phyloP scores from a whole-genome alignment of 1,140 invertebrate species.

The Leptinotarsa undecemlineata region DNA sequence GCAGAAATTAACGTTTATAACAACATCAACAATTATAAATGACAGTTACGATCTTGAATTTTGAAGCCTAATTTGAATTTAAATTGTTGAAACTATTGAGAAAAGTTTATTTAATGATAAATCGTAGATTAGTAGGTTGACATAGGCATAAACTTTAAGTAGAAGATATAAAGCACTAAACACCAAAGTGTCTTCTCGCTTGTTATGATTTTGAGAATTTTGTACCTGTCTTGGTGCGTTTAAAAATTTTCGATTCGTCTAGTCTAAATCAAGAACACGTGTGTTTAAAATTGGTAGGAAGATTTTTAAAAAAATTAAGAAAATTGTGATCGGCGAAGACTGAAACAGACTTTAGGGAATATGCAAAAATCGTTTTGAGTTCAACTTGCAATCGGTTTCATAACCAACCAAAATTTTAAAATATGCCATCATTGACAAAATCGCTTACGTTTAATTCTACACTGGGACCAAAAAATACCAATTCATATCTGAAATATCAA shows the following conservation, averaged over 20 bases:
- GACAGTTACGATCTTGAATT: background rate
- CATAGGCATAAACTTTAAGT: background rate
- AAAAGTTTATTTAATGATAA: conserved; percentile 31
- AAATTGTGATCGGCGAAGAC: conserved; percentile 50
- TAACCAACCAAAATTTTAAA: conserved; percentile 40
- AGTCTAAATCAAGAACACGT: conserved; percentile 7
- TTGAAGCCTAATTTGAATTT: conserved; percentile 21
- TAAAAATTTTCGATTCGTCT: conserved; percentile 25
- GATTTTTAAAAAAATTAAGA: conserved; percentile 12
- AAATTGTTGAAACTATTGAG: conserved; percentile 20
- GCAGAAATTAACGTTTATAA: too few relatives aligned
- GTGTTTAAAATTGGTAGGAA: conserved; percentile 35
- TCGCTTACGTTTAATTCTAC: conserved; percentile 34
- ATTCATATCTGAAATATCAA: conserved; percentile 52
- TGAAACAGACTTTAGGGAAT: conserved; percentile 41
- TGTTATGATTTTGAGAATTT: conserved; percentile 33
- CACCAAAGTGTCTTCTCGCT: conserved; percentile 53
- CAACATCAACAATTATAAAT: too few relatives aligned
- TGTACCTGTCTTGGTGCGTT: conserved; percentile 43
- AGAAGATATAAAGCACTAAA: conserved; percentile 32
- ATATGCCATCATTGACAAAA: conserved; percentile 46
- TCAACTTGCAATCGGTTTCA: conserved; percentile 23
- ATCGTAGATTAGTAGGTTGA: conserved; percentile 21
- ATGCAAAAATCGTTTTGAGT: conserved; percentile 26
- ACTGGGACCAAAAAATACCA: conserved; percentile 50